Evolutionary conservation across 2,888 invertebrate species (phyloP), one percentile per base, ranked within the genome.

Genomic region (Stenotaenia linearis): DNA sequence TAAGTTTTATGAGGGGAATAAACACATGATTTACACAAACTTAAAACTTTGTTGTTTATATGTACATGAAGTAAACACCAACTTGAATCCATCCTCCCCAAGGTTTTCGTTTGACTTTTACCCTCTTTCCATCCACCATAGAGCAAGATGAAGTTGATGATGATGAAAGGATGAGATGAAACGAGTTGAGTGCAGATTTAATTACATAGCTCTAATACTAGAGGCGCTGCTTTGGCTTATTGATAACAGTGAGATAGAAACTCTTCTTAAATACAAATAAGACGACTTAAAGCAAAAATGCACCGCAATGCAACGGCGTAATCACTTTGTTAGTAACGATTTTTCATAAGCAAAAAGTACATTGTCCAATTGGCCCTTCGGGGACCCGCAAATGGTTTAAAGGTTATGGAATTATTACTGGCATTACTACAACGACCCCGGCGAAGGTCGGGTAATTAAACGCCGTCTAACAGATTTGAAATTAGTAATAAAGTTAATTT

Each of bases 111-210:
- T 56, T 56, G 56, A 56, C 56, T 56, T 56, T 56, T 56, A 56
- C 56, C 56, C 56, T 23, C 21, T 12, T 21, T 21, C 3, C 18
- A 45, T 45, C 23, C 56, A 56, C 7, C 21, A 4, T 21, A 21
- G 23, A 21, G 4, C 7, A 56, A 23, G 56, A 21, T 56, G 56
- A 56, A 23, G 56, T 9, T 56, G 56, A 56, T 56, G 56, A 56
- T 56, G 56, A 56, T 56, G 56, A 40, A 40, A 40, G 40, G 40
- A 40, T 40, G 40, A 40, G 40, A 40, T 15, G 40, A 56, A 56
- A 56, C 56, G 56, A 56, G 56, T 56, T 56, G 56, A 56, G 56
- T 56, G 56, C 56, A 56, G 56, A 56, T 56, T 56, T 56, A 56
- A 56, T 56, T 56, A 56, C 56, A 56, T 21, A 56, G 7, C 56